phyloP scores from a whole-genome alignment of 2,797 vertebrate genomes.

The Sebastes taczanowskii region DNA sequence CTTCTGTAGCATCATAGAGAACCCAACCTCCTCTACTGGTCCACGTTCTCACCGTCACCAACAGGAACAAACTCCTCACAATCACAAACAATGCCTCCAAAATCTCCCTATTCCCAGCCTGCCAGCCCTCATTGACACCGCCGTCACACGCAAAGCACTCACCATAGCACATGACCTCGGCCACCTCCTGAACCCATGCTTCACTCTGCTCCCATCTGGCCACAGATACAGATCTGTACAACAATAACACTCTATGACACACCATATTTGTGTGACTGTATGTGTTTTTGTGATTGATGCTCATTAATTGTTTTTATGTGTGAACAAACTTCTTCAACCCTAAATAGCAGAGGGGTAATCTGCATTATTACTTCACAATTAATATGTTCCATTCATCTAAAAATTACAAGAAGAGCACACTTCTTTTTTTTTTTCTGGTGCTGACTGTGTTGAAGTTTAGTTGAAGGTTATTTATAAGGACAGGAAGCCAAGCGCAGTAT shows the following conservation, averaged over 20 bases:
- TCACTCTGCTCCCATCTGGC: background rate
- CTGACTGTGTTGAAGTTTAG: background rate
- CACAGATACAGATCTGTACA: background rate
- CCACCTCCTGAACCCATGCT: background rate
- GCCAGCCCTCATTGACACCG: background rate
- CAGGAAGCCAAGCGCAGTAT: conserved; percentile 4
- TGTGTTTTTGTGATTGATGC: background rate
- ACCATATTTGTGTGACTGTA: no score
- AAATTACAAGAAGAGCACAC: background rate
- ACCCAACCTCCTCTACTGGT: background rate
- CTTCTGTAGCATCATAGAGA: background rate
- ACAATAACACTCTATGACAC: no score
- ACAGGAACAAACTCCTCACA: background rate
- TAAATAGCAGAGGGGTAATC: background rate
- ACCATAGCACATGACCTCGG: background rate
- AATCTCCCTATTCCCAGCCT: no score
- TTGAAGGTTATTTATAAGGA: background rate
- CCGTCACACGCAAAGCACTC: background rate
- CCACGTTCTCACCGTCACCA: background rate
- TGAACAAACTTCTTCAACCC: no score
- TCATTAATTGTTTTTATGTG: background rate
- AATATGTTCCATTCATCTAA: background rate
- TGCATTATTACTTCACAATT: background rate
- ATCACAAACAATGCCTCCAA: no score
- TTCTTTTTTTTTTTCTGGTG: background rate